These are phyloP conservation scores for Rhineura floridana DNA, from an alignment of 2,113 vertebrate genomes.

Conservation along the genomic window DNA sequence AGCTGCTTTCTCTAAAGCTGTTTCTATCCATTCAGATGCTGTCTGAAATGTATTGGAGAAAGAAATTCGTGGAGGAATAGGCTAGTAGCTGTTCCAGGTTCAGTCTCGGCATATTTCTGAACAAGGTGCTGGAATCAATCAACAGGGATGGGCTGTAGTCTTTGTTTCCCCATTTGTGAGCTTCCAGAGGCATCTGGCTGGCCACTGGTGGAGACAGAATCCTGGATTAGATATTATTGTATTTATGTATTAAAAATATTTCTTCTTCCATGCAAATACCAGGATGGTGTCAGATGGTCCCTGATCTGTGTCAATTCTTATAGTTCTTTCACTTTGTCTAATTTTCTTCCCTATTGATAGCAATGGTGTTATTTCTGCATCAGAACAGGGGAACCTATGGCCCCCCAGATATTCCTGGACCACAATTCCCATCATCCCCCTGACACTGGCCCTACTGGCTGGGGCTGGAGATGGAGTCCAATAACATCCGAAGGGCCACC, in stretches of 20 bases:
- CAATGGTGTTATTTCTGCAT: background rate
- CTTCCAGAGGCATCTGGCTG: background rate
- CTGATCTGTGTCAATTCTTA: background rate
- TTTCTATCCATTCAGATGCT: background rate
- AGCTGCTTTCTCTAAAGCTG: background rate
- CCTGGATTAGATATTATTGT: background rate
- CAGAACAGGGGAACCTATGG: no score
- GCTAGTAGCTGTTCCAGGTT: background rate
- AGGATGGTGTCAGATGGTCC: no score
- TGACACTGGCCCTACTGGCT: no score
- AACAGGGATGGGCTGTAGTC: background rate
- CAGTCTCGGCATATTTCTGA: background rate
- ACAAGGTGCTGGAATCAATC: background rate
- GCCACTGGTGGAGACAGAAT: background rate
- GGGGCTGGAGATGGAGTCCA: no score
- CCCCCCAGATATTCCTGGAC: no score
- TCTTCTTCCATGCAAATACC: no score
- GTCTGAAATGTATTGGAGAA: background rate
- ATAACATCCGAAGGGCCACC: no score
- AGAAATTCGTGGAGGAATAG: background rate
- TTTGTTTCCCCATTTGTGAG: background rate
- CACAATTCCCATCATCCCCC: no score
- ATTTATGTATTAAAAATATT: no score
- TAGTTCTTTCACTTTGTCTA: background rate
- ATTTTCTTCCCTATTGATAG: conserved; percentile 12